Evolutionary conservation across 1,140 invertebrate species (phyloP).

Genomic region (Mesaphorura yosii): DNA sequence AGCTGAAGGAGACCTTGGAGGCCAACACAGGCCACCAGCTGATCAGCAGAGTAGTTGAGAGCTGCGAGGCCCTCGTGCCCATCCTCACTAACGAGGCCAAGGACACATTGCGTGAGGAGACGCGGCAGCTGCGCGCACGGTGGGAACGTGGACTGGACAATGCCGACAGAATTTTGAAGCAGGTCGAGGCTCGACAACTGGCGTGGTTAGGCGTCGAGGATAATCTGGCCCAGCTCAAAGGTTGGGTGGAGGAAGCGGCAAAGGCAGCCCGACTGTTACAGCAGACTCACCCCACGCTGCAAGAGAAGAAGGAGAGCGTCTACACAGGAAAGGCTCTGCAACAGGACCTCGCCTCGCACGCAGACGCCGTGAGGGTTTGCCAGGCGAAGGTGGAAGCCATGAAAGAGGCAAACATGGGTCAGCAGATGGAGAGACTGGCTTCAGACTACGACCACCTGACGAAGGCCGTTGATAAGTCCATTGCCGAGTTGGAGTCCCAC

Average conservation of each 20-base stretch:
- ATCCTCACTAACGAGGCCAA: constrained; percentile 73
- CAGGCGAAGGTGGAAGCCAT: constrained; percentile 59
- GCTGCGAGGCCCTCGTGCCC: constrained; percentile 74
- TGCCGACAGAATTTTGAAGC: constrained; percentile 70
- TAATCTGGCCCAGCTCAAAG: constrained; percentile 56
- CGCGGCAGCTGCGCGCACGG: constrained; percentile 63
- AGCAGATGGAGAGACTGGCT: constrained; percentile 54
- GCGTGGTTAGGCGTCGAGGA: constrained; percentile 82
- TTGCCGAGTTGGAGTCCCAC: constrained; percentile 54
- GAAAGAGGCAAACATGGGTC: constrained; percentile 59
- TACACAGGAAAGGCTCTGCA: constrained; percentile 59
- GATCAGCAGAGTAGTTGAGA: no score
- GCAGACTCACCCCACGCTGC: constrained; percentile 58
- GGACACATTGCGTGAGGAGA: constrained; percentile 66
- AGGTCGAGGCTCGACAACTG: constrained; percentile 70
- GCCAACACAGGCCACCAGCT: no score
- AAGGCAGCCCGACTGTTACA: constrained; percentile 50
- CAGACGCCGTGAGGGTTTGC: constrained; percentile 62
- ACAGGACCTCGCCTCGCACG: constrained; percentile 71
- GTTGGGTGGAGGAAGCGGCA: constrained; percentile 64
- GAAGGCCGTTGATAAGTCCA: constrained; percentile 53
- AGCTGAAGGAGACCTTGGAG: no score
- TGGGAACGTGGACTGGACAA: constrained; percentile 74
- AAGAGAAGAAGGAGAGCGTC: constrained; percentile 72
- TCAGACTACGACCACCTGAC: constrained; percentile 55